A percentile compares a stretch with the other conserved stretches of the same genome.
phyloP scores from a whole-genome alignment of 1,140 invertebrate species.

The Kradibia gibbosae region DNA sequence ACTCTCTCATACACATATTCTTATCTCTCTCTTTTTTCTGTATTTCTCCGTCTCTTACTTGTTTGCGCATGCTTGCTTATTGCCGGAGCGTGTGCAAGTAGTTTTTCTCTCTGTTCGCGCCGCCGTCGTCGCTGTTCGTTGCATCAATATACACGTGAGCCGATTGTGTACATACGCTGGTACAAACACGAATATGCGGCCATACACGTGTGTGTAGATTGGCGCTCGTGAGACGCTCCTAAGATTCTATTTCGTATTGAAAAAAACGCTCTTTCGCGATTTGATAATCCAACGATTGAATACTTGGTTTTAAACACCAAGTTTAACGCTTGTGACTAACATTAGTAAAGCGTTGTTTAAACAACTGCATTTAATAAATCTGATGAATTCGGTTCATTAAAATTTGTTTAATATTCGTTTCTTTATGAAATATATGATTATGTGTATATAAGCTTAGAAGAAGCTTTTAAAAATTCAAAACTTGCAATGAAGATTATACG shows the following conservation, averaged over 20 bases:
- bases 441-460: too few species aligned
- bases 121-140: conserved; percentile 17
- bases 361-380: too few species aligned
- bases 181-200: background rate
- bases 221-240: background rate
- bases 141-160: background rate
- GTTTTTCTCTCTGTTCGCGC: conserved; percentile 48
- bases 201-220: background rate
- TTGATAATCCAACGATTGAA: background rate
- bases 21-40: background rate
- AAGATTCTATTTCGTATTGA: conserved; percentile 23
- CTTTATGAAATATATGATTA: too few species aligned
- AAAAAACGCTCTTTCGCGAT: conserved; percentile 6
- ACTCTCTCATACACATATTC: background rate
- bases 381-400: too few species aligned
- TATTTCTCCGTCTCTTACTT: conserved; percentile 12
- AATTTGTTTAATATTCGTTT: too few species aligned
- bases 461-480: too few species aligned
- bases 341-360: too few species aligned
- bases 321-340: too few species aligned
- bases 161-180: background rate
- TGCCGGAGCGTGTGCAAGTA: conserved; percentile 35
- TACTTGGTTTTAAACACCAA: too few species aligned
- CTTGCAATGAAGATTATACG: too few species aligned
- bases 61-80: conserved; percentile 11